Conservation (phyloP, 2,113 vertebrate species). For the Pao palembangensis region DNA sequence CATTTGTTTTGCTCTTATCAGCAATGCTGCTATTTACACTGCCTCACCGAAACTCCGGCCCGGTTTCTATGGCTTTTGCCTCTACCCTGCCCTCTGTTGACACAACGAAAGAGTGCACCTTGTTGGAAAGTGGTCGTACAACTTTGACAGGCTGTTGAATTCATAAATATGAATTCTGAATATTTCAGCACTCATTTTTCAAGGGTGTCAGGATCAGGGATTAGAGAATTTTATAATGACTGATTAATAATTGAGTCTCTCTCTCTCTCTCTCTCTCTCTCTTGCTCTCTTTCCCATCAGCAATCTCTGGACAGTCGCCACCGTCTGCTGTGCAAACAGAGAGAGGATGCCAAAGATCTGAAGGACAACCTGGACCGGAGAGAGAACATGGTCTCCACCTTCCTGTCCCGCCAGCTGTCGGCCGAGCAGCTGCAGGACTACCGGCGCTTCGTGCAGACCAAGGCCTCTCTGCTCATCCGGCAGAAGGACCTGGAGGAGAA, state of each 20-base stretch:
- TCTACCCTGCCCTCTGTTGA: constrained; percentile 75
- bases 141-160: constrained; percentile 6
- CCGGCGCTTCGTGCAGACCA: constrained; percentile 79
- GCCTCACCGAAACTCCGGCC: constrained; percentile 73
- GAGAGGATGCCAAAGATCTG: constrained; percentile 90
- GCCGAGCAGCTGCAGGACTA: constrained; percentile 81
- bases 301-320: constrained; percentile 85
- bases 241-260: not conserved
- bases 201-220: not conserved
- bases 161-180: no score
- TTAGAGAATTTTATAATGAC: not conserved
- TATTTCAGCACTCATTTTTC: no score
- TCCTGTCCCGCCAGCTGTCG: constrained; percentile 81
- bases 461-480: constrained; percentile 85
- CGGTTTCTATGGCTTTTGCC: constrained; percentile 69
- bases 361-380: constrained; percentile 90
- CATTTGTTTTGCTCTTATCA: constrained; percentile 51
- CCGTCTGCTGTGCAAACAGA: constrained; percentile 82
- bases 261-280: not conserved
- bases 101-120: constrained; percentile 55
- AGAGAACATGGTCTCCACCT: constrained; percentile 81
- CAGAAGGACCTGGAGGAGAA: constrained; percentile 91
- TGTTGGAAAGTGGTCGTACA: not conserved
- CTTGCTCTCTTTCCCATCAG: constrained; percentile 54
- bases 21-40: constrained; percentile 70